Evolutionary conservation across 2,888 invertebrate genomes (phyloP).

Genomic region (Penaeus monodon): DNA sequence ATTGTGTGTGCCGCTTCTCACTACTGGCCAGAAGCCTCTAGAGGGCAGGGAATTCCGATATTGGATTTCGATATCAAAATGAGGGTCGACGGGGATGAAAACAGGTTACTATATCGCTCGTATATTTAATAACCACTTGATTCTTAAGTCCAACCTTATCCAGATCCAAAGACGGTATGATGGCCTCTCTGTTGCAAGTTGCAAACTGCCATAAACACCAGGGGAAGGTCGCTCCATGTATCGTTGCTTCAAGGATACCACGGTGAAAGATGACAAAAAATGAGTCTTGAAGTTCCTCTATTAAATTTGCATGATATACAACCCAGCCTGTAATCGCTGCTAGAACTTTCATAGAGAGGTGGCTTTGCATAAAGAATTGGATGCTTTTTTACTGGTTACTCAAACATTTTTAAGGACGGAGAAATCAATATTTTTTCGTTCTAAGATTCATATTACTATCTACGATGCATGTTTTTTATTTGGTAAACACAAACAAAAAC

Average conservation of each 20-base stretch:
- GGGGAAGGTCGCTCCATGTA: too few relatives aligned
- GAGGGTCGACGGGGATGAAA: constrained; percentile 28
- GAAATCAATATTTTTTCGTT: neutral
- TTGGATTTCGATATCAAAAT: constrained; percentile 22
- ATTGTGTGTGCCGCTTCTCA: neutral
- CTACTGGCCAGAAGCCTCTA: neutral
- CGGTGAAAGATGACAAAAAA: too few relatives aligned
- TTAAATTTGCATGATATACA: constrained; percentile 40
- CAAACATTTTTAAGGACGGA: constrained; percentile 18
- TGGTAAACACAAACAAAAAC: too few relatives aligned
- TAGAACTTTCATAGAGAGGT: constrained; percentile 53
- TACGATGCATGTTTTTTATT: too few relatives aligned
- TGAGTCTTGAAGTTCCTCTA: neutral
- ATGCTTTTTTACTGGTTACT: neutral
- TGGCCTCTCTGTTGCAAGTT: too few relatives aligned
- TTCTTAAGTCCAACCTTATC: neutral
- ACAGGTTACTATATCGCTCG: neutral
- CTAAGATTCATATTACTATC: neutral
- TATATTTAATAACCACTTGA: constrained; percentile 11
- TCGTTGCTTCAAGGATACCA: too few relatives aligned
- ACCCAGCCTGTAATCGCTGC: constrained; percentile 31
- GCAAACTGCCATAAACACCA: too few relatives aligned
- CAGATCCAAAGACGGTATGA: too few relatives aligned
- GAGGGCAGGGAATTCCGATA: constrained; percentile 15
- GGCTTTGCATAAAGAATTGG: constrained; percentile 51